Base-by-base conservation (phyloP, 2,888 invertebrate genomes). In the Ophion slaviceki region DNA sequence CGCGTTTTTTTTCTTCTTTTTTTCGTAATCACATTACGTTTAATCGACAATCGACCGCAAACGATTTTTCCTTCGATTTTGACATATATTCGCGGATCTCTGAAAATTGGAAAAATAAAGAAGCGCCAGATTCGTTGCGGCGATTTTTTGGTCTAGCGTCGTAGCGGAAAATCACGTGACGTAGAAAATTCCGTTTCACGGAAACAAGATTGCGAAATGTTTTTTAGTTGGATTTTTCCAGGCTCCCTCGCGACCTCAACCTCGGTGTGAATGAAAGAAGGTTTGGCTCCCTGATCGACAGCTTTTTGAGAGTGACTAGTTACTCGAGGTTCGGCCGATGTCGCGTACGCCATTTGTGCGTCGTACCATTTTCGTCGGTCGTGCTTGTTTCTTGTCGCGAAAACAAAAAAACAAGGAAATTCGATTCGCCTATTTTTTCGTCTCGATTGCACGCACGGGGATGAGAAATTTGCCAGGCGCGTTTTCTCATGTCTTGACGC, bases 401-500 rank as follows among this genome's bases (percentile, higher is more conserved):
- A 68, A 36, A 59, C 67, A 28, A 68, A 36, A 59, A 74, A 70
- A 62, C 57, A 36, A 20, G 71, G 40, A 57, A n/a, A 20, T 67
- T 57, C 14, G 20, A 40, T 66, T 57, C 14, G 17, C 66, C 40
- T 80, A n/a, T 68, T 61, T 45, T 64, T 67, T 45, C 36, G 28
- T 75, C n/a, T 32, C 47, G 17, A 64, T 79, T 62, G 62, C 28
- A 62, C 57, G 47, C 24, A 40, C 64, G 40, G 53, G 68, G 61
- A 70, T 47, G 32, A 28, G 62, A 36, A 70, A 11, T 47, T 45
- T 28, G 40, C 3, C 6, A 40, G 40, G 8, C 40, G 11, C 28
- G 45, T 76, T 68, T 17, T 70, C 88, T 94, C 94, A 95, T 91
- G 95, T 95, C 93, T 95, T 96, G 66, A 95, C 92, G 87, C 95